These are phyloP conservation scores for Probosciger aterrimus DNA, from an alignment of 2,113 vertebrate species.

Conservation along the genomic window DNA sequence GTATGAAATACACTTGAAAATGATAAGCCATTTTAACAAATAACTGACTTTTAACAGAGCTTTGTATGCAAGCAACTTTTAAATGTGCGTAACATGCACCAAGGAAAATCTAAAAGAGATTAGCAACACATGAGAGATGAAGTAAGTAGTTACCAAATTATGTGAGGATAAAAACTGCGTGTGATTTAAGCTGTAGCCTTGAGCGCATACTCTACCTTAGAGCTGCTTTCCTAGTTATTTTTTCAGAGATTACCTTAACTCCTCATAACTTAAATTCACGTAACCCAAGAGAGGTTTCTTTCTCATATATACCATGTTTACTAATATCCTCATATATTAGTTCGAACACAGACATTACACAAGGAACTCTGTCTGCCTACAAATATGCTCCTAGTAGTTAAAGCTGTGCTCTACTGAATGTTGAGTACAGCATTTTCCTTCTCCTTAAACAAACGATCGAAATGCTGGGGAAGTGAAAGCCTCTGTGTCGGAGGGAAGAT, in stretches of 20 bases:
- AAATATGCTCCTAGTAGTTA: background rate
- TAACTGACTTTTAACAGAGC: background rate
- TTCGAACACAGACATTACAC: background rate
- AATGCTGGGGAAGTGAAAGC: background rate
- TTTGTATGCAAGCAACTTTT: background rate
- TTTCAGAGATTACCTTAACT: background rate
- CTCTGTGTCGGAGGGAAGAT: background rate
- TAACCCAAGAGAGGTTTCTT: background rate
- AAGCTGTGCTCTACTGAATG: background rate
- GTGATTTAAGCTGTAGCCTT: background rate
- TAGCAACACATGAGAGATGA: background rate
- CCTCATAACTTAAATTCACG: background rate
- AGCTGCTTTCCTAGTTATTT: background rate
- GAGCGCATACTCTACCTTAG: background rate
- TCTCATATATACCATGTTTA: background rate
- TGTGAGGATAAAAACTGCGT: background rate
- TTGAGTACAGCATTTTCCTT: background rate
- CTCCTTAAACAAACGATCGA: background rate
- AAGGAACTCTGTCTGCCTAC: background rate
- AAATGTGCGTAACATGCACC: background rate
- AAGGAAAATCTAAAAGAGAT: background rate
- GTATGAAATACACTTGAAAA: background rate
- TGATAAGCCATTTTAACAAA: background rate
- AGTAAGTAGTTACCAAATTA: background rate
- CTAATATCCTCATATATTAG: background rate